Evolutionary conservation across 2,888 invertebrate genomes (phyloP).

Genomic region (Halictus quadricinctus): DNA sequence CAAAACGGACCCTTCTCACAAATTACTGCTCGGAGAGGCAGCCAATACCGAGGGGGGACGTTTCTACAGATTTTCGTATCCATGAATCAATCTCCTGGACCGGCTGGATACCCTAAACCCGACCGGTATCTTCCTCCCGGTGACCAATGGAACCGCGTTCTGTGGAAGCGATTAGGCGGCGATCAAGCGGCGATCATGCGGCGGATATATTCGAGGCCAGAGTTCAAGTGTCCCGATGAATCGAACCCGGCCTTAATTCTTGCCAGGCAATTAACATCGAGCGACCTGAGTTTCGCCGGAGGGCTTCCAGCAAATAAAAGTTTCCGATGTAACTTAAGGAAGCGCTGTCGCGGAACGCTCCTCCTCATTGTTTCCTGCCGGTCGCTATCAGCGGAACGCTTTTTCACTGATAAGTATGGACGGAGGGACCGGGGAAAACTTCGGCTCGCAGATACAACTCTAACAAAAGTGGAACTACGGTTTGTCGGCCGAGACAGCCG

Average conservation of each 20-base stretch:
- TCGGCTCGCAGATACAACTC: conserved; percentile 14
- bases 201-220: not conserved
- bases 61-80: conserved; percentile 61
- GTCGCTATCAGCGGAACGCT: conserved; percentile 18
- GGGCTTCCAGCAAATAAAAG: not conserved
- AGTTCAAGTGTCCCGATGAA: not conserved
- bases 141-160: not conserved
- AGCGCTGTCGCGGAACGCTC: not conserved
- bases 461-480: conserved; percentile 14
- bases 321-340: not conserved
- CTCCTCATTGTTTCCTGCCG: conserved; percentile 27
- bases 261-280: not conserved
- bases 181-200: conserved; percentile 1
- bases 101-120: conserved; percentile 26
- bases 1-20: conserved; percentile 64
- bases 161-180: not conserved
- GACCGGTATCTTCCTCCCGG: conserved; percentile 21
- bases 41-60: conserved; percentile 16
- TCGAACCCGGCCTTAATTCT: not conserved
- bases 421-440: conserved; percentile 8
- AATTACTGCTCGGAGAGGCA: conserved; percentile 51
- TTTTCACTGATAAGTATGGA: conserved; percentile 30
- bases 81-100: conserved; percentile 55
- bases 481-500: not conserved
- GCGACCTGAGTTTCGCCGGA: too few species aligned